phyloP scores from a whole-genome alignment of 2,888 invertebrate species.

The Nematopogon swammerdamellus region DNA sequence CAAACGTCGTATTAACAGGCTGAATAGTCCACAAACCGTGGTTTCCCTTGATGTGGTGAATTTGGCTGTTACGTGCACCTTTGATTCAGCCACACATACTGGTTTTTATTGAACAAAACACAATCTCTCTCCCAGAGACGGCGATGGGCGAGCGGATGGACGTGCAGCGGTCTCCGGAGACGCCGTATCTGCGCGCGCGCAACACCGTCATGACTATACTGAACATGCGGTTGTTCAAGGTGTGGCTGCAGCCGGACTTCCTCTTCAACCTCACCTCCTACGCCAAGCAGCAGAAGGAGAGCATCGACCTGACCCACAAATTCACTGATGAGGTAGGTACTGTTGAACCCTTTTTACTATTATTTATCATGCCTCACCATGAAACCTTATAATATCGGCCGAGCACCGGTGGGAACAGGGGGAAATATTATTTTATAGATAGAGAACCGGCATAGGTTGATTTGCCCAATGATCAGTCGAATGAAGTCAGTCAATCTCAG shows the following conservation, averaged over 20 bases:
- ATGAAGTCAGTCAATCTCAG: too few relatives aligned
- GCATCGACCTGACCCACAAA: slow-evolving; percentile 58
- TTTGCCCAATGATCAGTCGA: too few relatives aligned
- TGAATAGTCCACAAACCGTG: too few relatives aligned
- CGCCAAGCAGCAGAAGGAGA: slow-evolving; percentile 54
- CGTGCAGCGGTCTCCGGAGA: slow-evolving; percentile 50
- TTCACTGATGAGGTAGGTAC: slow-evolving; percentile 53
- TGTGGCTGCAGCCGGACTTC: slow-evolving; percentile 64
- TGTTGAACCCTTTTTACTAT: background rate
- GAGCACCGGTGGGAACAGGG: slow-evolving; percentile 14
- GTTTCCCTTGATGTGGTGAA: too few relatives aligned
- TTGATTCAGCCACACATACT: too few relatives aligned
- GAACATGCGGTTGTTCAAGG: slow-evolving; percentile 43
- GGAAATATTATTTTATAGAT: too few relatives aligned
- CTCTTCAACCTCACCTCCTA: slow-evolving; percentile 56
- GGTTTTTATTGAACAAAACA: too few relatives aligned
- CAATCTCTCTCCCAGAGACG: too few relatives aligned
- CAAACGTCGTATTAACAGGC: too few relatives aligned
- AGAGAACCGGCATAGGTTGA: too few relatives aligned
- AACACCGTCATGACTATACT: slow-evolving; percentile 40
- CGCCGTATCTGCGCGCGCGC: slow-evolving; percentile 59
- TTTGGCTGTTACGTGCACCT: too few relatives aligned
- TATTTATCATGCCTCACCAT: background rate
- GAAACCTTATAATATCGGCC: too few relatives aligned
- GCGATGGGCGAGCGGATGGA: slow-evolving; percentile 68